A percentile compares a stretch with the other conserved stretches of the same genome.
These are phyloP conservation scores for Prionace glauca DNA, from an alignment of 2,797 vertebrate species.

Conservation along the genomic window DNA sequence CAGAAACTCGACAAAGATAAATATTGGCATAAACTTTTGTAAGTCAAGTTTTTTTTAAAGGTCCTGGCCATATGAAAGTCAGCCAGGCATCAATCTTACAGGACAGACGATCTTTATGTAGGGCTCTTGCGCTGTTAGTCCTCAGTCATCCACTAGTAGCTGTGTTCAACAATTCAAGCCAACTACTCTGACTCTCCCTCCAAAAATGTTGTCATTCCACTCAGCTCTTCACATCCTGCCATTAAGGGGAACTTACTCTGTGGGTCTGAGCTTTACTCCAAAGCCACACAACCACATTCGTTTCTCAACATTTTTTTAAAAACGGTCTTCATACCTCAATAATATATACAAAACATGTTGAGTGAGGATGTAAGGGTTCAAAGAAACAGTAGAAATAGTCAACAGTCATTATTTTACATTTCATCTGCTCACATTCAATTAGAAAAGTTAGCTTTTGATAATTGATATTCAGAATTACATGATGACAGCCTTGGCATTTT, in stretches of 20 bases:
- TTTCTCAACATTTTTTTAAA: background rate
- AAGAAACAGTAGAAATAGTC: background rate
- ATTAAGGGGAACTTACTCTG: background rate
- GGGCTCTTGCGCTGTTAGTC: background rate
- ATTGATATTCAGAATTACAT: background rate
- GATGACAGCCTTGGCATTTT: background rate
- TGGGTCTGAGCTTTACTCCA: background rate
- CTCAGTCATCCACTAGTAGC: background rate
- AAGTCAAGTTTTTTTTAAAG: background rate
- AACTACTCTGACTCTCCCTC: background rate
- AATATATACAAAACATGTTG: background rate
- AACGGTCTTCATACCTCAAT: background rate
- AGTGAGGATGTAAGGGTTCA: background rate
- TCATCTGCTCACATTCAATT: background rate
- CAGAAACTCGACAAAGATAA: background rate
- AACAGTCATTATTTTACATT: background rate
- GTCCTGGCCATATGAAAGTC: background rate
- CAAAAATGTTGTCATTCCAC: background rate
- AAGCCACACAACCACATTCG: background rate
- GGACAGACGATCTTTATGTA: background rate
- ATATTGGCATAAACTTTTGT: background rate
- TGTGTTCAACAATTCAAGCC: background rate
- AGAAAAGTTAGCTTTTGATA: background rate
- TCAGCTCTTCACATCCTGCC: background rate
- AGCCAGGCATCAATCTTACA: background rate